Percentiles rank a stretch among this genome's conserved stretches.
These are phyloP conservation scores for Drosophila prostipennis DNA, from an alignment of 2,888 invertebrate species.

Conservation along the genomic window DNA sequence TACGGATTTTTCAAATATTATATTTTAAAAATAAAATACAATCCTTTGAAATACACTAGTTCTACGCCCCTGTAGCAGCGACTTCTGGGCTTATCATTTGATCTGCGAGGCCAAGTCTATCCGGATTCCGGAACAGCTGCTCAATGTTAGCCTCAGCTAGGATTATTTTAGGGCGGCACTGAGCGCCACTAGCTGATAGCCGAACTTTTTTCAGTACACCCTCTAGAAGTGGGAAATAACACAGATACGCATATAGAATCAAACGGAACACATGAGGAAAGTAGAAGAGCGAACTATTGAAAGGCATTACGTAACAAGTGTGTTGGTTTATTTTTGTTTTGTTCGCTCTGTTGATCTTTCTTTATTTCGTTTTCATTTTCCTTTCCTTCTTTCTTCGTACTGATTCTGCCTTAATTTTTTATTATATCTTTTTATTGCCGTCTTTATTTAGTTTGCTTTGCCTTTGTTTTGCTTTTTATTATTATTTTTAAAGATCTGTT, in stretches of 20 bases:
- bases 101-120: constrained; percentile 34
- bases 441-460: constrained; percentile 35
- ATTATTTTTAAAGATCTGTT: constrained; percentile 44
- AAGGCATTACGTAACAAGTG: constrained; percentile 62
- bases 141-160: constrained; percentile 22
- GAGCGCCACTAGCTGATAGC: constrained; percentile 28
- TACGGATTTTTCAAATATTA: too few species aligned
- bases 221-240: constrained; percentile 15
- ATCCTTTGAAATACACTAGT: not conserved
- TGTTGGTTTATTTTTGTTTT: constrained; percentile 55
- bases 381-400: constrained; percentile 17
- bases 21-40: not conserved
- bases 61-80: constrained; percentile 16
- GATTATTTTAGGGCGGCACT: constrained; percentile 11
- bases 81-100: constrained; percentile 29
- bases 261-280: constrained; percentile 27
- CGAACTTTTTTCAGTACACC: not conserved
- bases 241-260: constrained; percentile 26
- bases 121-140: constrained; percentile 41
- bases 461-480: constrained; percentile 40
- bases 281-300: constrained; percentile 39
- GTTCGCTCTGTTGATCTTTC: constrained; percentile 34
- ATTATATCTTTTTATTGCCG: constrained; percentile 31
- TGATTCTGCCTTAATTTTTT: constrained; percentile 36
- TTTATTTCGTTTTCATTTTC: constrained; percentile 19